Evolutionary conservation across 2,113 vertebrate genomes (phyloP).

Genomic region (Paedocypris sp.): DNA sequence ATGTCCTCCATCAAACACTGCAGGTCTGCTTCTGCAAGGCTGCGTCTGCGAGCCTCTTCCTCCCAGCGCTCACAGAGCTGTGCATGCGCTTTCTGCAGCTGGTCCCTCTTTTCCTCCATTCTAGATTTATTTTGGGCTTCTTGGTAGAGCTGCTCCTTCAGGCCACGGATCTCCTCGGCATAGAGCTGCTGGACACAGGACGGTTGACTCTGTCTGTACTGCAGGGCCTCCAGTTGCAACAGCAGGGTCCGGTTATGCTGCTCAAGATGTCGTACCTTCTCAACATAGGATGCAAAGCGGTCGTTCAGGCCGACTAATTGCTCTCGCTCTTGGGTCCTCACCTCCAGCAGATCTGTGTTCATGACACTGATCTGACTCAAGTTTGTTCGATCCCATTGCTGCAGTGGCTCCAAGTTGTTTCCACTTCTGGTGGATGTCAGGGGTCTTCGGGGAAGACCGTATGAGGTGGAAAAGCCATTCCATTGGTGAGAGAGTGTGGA

Average conservation of each 20-base stretch:
- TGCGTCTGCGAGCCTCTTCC: slow-evolving; percentile 49
- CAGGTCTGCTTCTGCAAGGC: slow-evolving; percentile 53
- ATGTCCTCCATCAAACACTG: slow-evolving; percentile 55
- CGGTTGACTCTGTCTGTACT: slow-evolving; percentile 51
- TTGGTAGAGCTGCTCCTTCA: slow-evolving; percentile 59
- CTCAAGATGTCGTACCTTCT: slow-evolving; percentile 69
- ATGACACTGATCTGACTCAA: slow-evolving; percentile 55
- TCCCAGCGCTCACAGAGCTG: slow-evolving; percentile 58
- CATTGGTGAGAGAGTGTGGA: slow-evolving; percentile 45
- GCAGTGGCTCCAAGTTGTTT: slow-evolving; percentile 42
- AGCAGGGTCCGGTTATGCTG: slow-evolving; percentile 63
- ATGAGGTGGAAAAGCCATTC: slow-evolving; percentile 49
- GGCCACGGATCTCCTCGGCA: slow-evolving; percentile 54
- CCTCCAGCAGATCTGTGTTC: slow-evolving; percentile 63
- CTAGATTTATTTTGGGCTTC: slow-evolving; percentile 58
- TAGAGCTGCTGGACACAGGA: slow-evolving; percentile 61
- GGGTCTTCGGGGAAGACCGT: slow-evolving; percentile 44
- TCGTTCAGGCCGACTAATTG: slow-evolving; percentile 70
- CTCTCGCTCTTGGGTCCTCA: slow-evolving; percentile 64
- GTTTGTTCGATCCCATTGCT: slow-evolving; percentile 48
- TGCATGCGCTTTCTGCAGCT: slow-evolving; percentile 46
- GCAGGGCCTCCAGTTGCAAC: slow-evolving; percentile 56
- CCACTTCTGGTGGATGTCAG: slow-evolving; percentile 40
- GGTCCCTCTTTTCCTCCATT: slow-evolving; percentile 57
- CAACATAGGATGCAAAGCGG: slow-evolving; percentile 70